phyloP scores from a whole-genome alignment of 2,888 invertebrate species.

The Megastigmus dorsalis region DNA sequence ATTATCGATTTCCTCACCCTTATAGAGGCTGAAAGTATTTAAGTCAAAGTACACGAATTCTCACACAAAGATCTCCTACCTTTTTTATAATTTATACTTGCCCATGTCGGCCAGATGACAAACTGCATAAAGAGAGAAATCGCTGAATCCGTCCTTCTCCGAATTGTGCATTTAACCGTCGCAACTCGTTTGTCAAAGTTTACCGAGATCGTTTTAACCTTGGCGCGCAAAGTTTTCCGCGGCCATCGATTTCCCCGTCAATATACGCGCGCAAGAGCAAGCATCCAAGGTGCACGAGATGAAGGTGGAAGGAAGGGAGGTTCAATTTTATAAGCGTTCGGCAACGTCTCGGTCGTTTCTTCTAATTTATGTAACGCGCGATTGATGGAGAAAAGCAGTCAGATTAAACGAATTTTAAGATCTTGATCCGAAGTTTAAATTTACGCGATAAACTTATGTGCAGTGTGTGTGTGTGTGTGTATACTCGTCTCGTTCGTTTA shows the following conservation, averaged over 20 bases:
- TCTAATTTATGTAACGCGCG: conserved; percentile 26
- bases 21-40: no score
- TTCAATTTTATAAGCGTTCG: conserved; percentile 29
- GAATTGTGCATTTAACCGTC: conserved; percentile 39
- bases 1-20: no score
- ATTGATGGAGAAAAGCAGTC: conserved; percentile 16
- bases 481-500: no score
- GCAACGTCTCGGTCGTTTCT: background rate
- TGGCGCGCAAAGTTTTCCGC: conserved; percentile 35
- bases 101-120: background rate
- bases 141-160: background rate
- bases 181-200: conserved; percentile 59
- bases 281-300: no score
- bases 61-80: no score
- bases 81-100: background rate
- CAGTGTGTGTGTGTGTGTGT: no score
- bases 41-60: no score
- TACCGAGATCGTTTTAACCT: conserved; percentile 58
- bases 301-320: background rate
- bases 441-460: no score
- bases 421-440: conserved; percentile 24
- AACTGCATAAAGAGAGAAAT: conserved; percentile 4
- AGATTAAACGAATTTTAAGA: conserved; percentile 20
- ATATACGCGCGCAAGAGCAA: background rate
- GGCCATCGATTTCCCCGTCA: conserved; percentile 21